Evolutionary conservation across 2,113 vertebrate species (phyloP).

Genomic region (Gasterosteus aculeatus): DNA sequence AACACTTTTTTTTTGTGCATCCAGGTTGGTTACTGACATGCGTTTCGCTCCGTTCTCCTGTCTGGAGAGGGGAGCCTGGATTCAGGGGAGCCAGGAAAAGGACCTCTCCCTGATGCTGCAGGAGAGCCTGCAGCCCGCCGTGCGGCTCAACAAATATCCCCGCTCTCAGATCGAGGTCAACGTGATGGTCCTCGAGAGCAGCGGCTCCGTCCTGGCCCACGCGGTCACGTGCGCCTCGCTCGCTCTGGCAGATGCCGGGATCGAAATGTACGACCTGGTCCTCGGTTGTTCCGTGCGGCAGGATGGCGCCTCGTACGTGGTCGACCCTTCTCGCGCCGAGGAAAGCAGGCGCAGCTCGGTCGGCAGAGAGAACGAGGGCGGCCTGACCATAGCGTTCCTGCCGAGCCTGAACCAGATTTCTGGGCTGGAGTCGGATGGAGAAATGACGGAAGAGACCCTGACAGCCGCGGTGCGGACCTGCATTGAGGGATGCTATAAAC

Average conservation of each 20-base stretch:
- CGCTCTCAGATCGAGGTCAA: conserved; percentile 90
- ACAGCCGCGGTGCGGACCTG: conserved; percentile 85
- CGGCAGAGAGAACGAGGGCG: conserved; percentile 71
- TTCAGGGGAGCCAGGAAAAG: conserved; percentile 84
- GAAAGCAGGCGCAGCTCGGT: conserved; percentile 75
- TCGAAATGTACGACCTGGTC: conserved; percentile 93
- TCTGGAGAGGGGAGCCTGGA: conserved; percentile 76
- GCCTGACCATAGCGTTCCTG: conserved; percentile 88
- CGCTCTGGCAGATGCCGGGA: conserved; percentile 89
- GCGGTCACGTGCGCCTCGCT: conserved; percentile 89
- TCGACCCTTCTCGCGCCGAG: conserved; percentile 82
- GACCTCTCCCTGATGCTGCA: conserved; percentile 84
- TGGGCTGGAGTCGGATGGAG: conserved; percentile 88
- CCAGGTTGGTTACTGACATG: conserved; percentile 82
- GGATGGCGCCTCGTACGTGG: conserved; percentile 75
- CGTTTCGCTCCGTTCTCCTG: conserved; percentile 83
- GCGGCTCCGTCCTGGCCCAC: conserved; percentile 88
- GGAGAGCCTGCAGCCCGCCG: conserved; percentile 86
- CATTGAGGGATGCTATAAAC: conserved; percentile 92
- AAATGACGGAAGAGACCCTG: conserved; percentile 84
- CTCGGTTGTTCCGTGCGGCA: conserved; percentile 85
- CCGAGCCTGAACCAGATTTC: conserved; percentile 91
- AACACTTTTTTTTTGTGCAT: not conserved
- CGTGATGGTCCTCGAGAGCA: conserved; percentile 89
- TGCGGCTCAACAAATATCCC: conserved; percentile 88